These are phyloP conservation scores for Gymnoscelis rufifasciata DNA, from an alignment of 2,888 invertebrate species.

Conservation along the genomic window DNA sequence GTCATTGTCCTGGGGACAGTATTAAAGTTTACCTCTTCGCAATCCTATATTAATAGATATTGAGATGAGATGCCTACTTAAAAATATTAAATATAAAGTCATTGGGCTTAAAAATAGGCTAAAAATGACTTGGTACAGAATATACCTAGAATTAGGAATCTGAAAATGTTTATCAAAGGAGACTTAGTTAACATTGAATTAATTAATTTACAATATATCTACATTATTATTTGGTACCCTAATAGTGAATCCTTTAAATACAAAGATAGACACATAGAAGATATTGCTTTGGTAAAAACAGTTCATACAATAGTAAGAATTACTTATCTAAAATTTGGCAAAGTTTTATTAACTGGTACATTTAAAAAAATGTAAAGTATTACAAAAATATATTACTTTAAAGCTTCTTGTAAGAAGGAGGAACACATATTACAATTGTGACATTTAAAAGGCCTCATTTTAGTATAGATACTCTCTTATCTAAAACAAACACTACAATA, in stretches of 20 bases:
- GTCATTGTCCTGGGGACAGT: conserved; percentile 9
- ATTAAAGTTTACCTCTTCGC: neutral
- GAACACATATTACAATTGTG: conserved; percentile 53
- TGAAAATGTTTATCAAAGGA: conserved; percentile 7
- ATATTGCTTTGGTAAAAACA: conserved; percentile 78
- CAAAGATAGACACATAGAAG: conserved; percentile 68
- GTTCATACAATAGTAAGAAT: conserved; percentile 61
- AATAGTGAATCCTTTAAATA: conserved; percentile 48
- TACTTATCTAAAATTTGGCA: conserved; percentile 75
- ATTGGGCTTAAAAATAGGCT: conserved; percentile 6
- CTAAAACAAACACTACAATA: conserved; percentile 65
- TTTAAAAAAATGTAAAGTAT: conserved; percentile 49
- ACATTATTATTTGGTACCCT: conserved; percentile 62
- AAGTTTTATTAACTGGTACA: conserved; percentile 56
- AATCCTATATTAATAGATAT: neutral
- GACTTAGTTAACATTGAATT: conserved; percentile 7
- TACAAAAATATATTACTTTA: conserved; percentile 67
- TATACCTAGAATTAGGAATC: conserved; percentile 6
- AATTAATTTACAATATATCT: conserved; percentile 35
- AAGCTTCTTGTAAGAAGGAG: conserved; percentile 57
- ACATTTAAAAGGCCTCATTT: conserved; percentile 55
- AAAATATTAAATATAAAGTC: conserved; percentile 4
- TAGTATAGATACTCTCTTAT: conserved; percentile 49
- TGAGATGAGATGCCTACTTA: neutral
- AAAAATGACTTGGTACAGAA: conserved; percentile 11